A percentile compares a stretch with the other conserved stretches of the same genome.
Evolutionary conservation across 1,140 invertebrate genomes (phyloP).

Genomic region (Coelopa frigida): DNA sequence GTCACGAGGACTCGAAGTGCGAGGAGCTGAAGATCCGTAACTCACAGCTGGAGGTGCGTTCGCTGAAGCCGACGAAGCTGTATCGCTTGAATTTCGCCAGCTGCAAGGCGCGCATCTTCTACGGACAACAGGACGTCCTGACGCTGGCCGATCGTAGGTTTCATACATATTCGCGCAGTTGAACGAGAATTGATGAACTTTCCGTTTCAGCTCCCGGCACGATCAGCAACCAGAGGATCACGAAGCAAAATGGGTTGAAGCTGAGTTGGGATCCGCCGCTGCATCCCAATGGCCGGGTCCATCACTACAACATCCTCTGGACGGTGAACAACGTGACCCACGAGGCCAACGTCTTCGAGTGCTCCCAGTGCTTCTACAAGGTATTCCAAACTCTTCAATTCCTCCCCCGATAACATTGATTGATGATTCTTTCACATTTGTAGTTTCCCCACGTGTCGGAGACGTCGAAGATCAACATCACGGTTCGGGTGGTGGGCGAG

Average conservation of each 20-base stretch:
- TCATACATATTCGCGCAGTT: not conserved
- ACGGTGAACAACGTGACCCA: conserved; percentile 37
- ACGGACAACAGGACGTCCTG: conserved; percentile 34
- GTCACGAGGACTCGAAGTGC: conserved; percentile 29
- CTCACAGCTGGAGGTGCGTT: conserved; percentile 27
- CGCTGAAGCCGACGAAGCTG: conserved; percentile 23
- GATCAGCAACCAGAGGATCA: conserved; percentile 27
- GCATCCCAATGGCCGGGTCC: conserved; percentile 33
- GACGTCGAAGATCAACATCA: conserved; percentile 35
- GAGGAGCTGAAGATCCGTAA: conserved; percentile 29
- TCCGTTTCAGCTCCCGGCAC: conserved; percentile 33
- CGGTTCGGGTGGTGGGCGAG: conserved; percentile 37
- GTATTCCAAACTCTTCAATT: conserved; percentile 13
- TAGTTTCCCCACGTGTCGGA: conserved; percentile 42
- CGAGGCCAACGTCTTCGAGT: conserved; percentile 31
- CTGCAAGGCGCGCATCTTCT: conserved; percentile 33
- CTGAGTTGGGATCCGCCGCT: conserved; percentile 35
- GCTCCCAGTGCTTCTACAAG: conserved; percentile 27
- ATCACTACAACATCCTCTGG: conserved; percentile 39
- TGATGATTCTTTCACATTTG: too few relatives aligned
- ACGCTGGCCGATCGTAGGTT: conserved; percentile 38
- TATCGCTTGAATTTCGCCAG: conserved; percentile 37
- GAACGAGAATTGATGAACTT: not conserved
- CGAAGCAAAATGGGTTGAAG: conserved; percentile 32
- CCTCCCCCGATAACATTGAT: too few relatives aligned